phyloP scores from a whole-genome alignment of 1,140 invertebrate genomes.

The Cyclina sinensis region DNA sequence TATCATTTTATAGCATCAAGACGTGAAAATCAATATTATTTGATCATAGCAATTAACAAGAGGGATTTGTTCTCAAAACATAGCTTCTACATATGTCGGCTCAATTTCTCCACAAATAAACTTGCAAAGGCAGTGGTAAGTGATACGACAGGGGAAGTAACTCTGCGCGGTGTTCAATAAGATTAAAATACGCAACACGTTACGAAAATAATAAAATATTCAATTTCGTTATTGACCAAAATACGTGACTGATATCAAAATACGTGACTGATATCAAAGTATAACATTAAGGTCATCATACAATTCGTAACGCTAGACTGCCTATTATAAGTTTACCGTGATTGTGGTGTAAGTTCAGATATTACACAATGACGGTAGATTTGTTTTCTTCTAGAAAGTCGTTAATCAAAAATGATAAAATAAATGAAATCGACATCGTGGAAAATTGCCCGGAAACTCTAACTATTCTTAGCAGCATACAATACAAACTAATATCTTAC shows the following conservation, averaged over 20 bases:
- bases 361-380: slow-evolving; percentile 5
- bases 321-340: neutral
- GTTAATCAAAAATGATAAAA: slow-evolving; percentile 43
- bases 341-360: neutral
- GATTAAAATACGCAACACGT: no score
- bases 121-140: no score
- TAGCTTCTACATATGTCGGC: no score
- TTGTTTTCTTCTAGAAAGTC: slow-evolving; percentile 9
- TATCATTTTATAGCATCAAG: no score
- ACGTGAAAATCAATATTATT: no score
- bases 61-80: no score
- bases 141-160: no score
- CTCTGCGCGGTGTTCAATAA: no score
- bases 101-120: no score
- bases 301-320: neutral
- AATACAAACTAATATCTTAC: neutral
- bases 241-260: neutral
- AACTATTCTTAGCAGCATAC: neutral
- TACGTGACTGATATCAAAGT: neutral
- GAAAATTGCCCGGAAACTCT: slow-evolving; percentile 27
- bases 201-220: no score
- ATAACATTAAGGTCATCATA: neutral
- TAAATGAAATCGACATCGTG: slow-evolving; percentile 41
- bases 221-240: no score
- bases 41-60: no score